Percentiles rank a stretch among this genome's conserved stretches.
These are phyloP conservation scores for Epizoanthus ramosus DNA, from an alignment of 92 coral and sea anemone species.

Conservation along the genomic window DNA sequence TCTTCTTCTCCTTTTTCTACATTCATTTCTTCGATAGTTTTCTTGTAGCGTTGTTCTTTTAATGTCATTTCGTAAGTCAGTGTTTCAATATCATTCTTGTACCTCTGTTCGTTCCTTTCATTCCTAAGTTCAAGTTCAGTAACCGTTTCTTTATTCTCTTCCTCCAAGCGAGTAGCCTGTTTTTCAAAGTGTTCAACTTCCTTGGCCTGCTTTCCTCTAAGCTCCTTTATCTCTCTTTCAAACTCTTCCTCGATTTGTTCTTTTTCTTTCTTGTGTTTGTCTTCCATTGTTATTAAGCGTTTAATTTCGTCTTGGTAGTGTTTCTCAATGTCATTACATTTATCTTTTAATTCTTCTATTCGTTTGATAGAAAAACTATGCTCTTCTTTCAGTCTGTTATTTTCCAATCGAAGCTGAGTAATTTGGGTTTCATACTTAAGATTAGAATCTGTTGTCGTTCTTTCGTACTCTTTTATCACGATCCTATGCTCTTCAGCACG, in stretches of 20 bases:
- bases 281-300: background rate
- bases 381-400: background rate
- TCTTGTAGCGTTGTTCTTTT: slow-evolving; percentile 12
- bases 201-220: slow-evolving; percentile 1
- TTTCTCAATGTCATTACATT: background rate
- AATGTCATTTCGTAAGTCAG: background rate
- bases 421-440: background rate
- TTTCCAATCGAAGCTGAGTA: background rate
- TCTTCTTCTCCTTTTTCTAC: background rate
- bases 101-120: slow-evolving; percentile 2
- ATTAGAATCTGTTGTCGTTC: background rate
- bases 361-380: background rate
- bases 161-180: background rate
- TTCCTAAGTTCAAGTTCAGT: background rate
- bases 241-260: background rate
- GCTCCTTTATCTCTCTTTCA: background rate
- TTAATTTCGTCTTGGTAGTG: background rate
- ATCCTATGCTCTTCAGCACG: slow-evolving; percentile 1
- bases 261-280: background rate
- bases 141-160: background rate
- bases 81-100: slow-evolving; percentile 5
- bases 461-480: slow-evolving; percentile 16
- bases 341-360: background rate
- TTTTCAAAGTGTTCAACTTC: background rate
- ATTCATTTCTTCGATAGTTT: background rate